Percentiles rank a stretch among this genome's conserved stretches.
These are phyloP conservation scores for Cephalopachus bancanus DNA, from an alignment of 2,797 vertebrate genomes.

Conservation along the genomic window DNA sequence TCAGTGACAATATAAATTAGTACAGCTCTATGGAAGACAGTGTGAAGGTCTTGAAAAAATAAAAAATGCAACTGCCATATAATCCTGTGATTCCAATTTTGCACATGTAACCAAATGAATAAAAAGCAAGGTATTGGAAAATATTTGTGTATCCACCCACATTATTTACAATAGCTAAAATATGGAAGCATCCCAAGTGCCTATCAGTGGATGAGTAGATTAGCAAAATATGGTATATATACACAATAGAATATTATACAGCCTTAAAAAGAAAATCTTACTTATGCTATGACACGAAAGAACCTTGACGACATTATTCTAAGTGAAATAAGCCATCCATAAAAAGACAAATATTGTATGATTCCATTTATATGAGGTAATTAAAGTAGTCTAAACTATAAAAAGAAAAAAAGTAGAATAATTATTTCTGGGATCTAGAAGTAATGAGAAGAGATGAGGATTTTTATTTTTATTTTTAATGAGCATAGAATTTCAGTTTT, in stretches of 20 bases:
- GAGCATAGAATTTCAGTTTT: neutral
- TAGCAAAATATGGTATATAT: neutral
- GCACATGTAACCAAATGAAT: too few species aligned
- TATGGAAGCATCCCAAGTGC: too few species aligned
- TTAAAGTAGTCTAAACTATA: neutral
- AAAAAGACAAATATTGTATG: neutral
- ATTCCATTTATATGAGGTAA: neutral
- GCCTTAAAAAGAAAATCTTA: neutral
- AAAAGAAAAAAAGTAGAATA: neutral
- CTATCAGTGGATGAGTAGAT: too few species aligned
- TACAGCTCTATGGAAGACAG: too few species aligned
- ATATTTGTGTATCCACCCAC: too few species aligned
- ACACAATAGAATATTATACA: neutral
- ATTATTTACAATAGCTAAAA: too few species aligned
- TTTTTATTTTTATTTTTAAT: neutral
- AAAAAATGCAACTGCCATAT: too few species aligned
- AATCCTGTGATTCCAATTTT: too few species aligned
- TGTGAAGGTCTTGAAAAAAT: too few species aligned
- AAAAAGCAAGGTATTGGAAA: too few species aligned
- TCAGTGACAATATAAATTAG: too few species aligned
- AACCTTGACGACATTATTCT: neutral
- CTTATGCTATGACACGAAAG: neutral
- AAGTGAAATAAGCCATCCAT: neutral
- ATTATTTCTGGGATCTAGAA: neutral
- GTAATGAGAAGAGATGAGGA: neutral